phyloP scores from a whole-genome alignment of 2,797 vertebrate species.

The Lutjanus campechanus region DNA sequence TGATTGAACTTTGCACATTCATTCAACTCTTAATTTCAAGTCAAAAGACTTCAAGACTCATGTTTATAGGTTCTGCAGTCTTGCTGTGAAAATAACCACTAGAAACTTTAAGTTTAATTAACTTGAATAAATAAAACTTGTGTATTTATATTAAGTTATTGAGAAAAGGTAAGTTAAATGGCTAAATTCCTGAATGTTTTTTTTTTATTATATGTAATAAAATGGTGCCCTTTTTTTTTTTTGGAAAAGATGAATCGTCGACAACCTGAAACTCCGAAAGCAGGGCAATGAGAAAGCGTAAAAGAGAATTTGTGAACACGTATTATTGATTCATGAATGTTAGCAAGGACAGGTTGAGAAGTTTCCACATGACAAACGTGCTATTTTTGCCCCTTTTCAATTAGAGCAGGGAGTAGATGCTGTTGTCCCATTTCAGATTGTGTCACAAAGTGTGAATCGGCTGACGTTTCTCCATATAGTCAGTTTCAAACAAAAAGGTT shows the following conservation, averaged over 20 bases:
- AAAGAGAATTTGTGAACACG: neutral
- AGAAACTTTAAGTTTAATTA: too few relatives aligned
- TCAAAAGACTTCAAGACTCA: too few relatives aligned
- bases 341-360: constrained; percentile 3
- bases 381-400: constrained; percentile 5
- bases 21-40: too few relatives aligned
- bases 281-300: neutral
- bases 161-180: too few relatives aligned
- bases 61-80: too few relatives aligned
- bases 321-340: constrained; percentile 22
- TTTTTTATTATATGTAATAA: too few relatives aligned
- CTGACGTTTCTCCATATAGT: neutral
- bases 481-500: neutral
- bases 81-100: too few relatives aligned
- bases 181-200: too few relatives aligned
- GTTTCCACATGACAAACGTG: constrained; percentile 20
- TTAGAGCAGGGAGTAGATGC: neutral
- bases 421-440: constrained; percentile 4
- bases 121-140: too few relatives aligned
- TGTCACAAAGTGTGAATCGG: neutral
- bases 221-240: too few relatives aligned
- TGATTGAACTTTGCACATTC: too few relatives aligned
- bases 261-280: neutral
- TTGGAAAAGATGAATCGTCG: neutral
- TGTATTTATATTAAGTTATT: too few relatives aligned